A percentile compares a stretch with the other conserved stretches of the same genome.
These are phyloP conservation scores for Myocastor coypus DNA, from an alignment of 2,113 vertebrate genomes.

Conservation along the genomic window DNA sequence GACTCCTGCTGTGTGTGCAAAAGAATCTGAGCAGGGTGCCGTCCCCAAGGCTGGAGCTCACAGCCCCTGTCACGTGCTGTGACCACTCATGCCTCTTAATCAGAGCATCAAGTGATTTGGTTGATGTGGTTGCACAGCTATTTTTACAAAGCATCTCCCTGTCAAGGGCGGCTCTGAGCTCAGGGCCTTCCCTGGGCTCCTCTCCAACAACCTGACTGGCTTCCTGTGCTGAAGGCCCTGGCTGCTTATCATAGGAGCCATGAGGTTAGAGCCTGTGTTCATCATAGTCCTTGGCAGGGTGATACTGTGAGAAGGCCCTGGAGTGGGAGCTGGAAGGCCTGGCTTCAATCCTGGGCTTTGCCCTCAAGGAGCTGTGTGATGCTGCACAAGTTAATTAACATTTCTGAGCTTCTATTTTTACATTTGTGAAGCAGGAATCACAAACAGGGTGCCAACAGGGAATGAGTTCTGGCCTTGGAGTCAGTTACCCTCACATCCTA, in stretches of 20 bases:
- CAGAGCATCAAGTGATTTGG: conserved; percentile 86
- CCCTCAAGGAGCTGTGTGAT: neutral
- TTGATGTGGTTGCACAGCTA: conserved; percentile 56
- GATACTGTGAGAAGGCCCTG: neutral
- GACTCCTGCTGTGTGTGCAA: conserved; percentile 74
- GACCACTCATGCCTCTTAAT: conserved; percentile 86
- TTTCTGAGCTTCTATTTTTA: conserved; percentile 2
- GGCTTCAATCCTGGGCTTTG: neutral
- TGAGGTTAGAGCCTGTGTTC: neutral
- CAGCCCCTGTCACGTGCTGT: conserved; percentile 82
- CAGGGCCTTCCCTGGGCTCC: conserved; percentile 37
- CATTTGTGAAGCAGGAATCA: neutral
- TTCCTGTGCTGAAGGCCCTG: conserved; percentile 38
- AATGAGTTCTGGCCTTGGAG: neutral
- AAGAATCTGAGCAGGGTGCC: conserved; percentile 58
- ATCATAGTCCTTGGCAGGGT: accelerated
- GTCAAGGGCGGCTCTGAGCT: conserved; percentile 64
- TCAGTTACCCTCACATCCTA: neutral
- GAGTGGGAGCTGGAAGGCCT: neutral
- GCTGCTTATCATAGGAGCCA: neutral
- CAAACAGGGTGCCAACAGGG: neutral
- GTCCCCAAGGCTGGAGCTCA: conserved; percentile 79
- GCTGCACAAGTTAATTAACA: neutral
- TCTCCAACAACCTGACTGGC: conserved; percentile 59
- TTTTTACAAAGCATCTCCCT: conserved; percentile 74